phyloP scores from a whole-genome alignment of 2,888 invertebrate species.

The Hirtodrosophila confusa region DNA sequence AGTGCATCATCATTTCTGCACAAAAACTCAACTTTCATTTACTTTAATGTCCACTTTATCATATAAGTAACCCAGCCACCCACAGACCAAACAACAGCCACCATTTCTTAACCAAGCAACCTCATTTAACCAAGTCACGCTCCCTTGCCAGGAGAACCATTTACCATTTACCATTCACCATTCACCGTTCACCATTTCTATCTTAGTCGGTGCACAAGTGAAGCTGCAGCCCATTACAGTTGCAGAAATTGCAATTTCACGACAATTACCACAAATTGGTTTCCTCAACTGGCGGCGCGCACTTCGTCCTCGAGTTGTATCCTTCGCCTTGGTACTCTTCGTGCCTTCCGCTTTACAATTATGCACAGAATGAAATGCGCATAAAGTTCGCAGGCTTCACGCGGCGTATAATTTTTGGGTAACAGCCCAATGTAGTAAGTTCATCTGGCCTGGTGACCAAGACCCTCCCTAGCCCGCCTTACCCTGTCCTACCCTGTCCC shows the following conservation, averaged over 20 bases:
- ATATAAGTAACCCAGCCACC: conserved; percentile 23
- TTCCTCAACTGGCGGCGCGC: conserved; percentile 70
- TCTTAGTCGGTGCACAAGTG: conserved; percentile 24
- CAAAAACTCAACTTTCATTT: conserved; percentile 37
- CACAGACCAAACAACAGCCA: conserved; percentile 11
- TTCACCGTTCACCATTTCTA: conserved; percentile 9
- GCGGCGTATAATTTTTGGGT: conserved; percentile 61
- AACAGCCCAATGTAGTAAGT: conserved; percentile 22
- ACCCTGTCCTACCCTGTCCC: conserved; percentile 19
- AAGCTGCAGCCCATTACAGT: conserved; percentile 66
- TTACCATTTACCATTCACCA: conserved; percentile 2
- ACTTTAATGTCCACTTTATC: conserved; percentile 39
- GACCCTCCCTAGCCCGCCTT: background rate
- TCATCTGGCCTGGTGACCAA: conserved; percentile 18
- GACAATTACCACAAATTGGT: conserved; percentile 80
- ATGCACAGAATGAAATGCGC: conserved; percentile 63
- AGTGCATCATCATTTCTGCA: conserved; percentile 37
- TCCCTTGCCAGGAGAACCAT: background rate
- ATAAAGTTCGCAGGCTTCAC: conserved; percentile 53
- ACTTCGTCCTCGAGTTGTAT: conserved; percentile 48
- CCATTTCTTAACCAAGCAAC: conserved; percentile 42
- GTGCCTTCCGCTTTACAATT: conserved; percentile 54
- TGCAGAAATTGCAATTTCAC: conserved; percentile 79
- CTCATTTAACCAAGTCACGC: conserved; percentile 61
- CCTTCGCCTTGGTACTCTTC: conserved; percentile 12